Conservation (phyloP, 2,113 vertebrate species). For the Corythaixoides concolor region DNA sequence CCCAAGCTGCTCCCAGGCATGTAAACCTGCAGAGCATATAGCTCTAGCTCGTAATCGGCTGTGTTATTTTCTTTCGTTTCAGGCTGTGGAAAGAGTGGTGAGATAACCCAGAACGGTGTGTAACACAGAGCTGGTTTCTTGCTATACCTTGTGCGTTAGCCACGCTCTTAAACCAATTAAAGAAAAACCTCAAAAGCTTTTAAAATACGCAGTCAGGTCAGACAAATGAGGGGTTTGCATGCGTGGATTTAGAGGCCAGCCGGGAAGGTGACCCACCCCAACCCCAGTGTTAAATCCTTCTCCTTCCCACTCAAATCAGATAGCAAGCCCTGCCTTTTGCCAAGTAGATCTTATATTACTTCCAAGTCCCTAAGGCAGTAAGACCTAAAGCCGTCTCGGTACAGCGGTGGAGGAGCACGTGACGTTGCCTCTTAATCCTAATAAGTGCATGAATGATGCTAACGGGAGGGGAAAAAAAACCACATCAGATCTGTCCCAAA, state of each 20-base stretch:
- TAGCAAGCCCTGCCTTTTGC: not conserved
- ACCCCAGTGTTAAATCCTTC: not conserved
- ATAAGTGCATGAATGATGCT: not conserved
- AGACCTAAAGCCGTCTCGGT: not conserved
- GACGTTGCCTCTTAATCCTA: not conserved
- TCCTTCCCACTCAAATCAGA: not conserved
- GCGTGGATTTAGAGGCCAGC: not conserved
- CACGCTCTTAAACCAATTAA: not conserved
- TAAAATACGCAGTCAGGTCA: not conserved
- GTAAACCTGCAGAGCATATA: not conserved
- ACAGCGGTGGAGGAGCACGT: rapidly evolving
- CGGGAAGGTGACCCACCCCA: not conserved
- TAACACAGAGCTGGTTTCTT: not conserved
- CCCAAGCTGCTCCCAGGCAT: not conserved
- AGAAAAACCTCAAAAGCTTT: not conserved
- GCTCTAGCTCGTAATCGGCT: not conserved
- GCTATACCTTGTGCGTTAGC: not conserved
- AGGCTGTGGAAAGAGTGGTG: not conserved
- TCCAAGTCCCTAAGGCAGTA: not conserved
- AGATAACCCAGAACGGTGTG: not conserved
- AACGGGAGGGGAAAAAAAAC: not conserved
- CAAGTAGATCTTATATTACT: not conserved
- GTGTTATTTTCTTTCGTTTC: not conserved
- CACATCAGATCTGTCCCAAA: not conserved
- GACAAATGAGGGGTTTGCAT: not conserved